Conservation (phyloP, 2,113 vertebrate genomes). For the Petrocephalus zakoni region DNA sequence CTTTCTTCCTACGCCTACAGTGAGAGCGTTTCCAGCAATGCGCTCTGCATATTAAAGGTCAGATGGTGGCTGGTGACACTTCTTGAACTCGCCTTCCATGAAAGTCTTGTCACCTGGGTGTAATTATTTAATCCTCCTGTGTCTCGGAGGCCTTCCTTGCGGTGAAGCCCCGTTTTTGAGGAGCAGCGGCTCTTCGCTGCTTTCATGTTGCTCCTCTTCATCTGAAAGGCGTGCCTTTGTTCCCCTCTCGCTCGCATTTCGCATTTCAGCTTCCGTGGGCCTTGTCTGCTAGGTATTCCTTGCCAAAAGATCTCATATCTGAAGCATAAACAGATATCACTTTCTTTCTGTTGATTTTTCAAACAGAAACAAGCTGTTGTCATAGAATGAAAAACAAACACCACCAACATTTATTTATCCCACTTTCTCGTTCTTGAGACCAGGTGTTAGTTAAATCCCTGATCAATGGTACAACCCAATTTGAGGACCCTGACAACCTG, state of each 20-base stretch:
- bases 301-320: not conserved
- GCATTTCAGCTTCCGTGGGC: not conserved
- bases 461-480: not conserved
- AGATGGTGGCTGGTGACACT: conserved; percentile 26
- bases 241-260: not conserved
- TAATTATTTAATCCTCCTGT: conserved; percentile 31
- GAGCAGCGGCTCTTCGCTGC: not conserved
- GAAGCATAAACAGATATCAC: not conserved
- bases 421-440: not conserved
- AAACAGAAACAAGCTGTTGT: not conserved
- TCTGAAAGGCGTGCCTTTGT: not conserved
- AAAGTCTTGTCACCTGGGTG: conserved; percentile 21
- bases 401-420: not conserved
- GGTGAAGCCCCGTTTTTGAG: not conserved
- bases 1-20: not conserved
- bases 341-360: not conserved
- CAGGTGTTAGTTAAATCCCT: not conserved
- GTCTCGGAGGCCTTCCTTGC: conserved; percentile 8
- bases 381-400: not conserved
- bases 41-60: conserved; percentile 24
- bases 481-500: not conserved
- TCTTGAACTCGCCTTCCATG: not conserved
- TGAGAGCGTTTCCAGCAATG: conserved; percentile 7
- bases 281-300: not conserved
- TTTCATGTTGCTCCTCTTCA: conserved; percentile 8